Evolutionary conservation across 2,797 vertebrate genomes (phyloP).

Genomic region (Poeciliopsis paucimaculata): DNA sequence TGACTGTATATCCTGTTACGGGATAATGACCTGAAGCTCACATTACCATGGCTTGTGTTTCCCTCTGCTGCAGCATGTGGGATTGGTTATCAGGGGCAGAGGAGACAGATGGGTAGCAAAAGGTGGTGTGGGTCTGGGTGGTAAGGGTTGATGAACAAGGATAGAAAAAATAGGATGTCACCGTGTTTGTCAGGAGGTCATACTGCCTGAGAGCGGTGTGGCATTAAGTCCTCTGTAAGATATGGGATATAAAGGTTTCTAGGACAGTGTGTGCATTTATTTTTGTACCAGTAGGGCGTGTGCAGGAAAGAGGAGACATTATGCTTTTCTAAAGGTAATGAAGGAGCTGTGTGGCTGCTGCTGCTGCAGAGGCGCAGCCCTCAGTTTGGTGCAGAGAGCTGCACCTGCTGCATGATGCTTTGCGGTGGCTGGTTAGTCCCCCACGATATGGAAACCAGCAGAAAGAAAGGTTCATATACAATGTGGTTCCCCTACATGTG

Average conservation of each 20-base stretch:
- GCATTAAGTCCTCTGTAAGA: constrained; percentile 11
- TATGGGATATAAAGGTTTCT: constrained; percentile 12
- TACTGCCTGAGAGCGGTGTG: constrained; percentile 25
- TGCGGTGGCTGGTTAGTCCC: constrained; percentile 43
- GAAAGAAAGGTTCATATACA: constrained; percentile 11
- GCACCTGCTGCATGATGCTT: constrained; percentile 68
- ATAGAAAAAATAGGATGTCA: constrained; percentile 22
- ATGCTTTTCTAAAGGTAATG: constrained; percentile 26
- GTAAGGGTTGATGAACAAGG: constrained; percentile 2
- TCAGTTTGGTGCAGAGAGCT: constrained; percentile 76
- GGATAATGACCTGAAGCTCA: constrained; percentile 76
- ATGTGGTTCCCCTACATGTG: constrained; percentile 16
- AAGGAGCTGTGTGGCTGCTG: constrained; percentile 62
- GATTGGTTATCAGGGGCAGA: constrained; percentile 61
- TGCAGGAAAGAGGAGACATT: constrained; percentile 15
- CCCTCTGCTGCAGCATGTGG: constrained; percentile 52
- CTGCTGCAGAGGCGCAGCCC: constrained; percentile 76
- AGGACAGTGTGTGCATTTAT: constrained; percentile 29
- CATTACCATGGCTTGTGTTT: constrained; percentile 71
- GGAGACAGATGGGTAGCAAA: constrained; percentile 52
- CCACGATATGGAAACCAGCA: constrained; percentile 29
- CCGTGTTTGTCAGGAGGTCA: constrained; percentile 60
- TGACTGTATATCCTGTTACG: constrained; percentile 74
- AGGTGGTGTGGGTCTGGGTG: not conserved
- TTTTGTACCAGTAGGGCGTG: not conserved